Percentiles rank a stretch among this genome's conserved stretches.
phyloP scores from a whole-genome alignment of 2,888 invertebrate genomes.

The Tinea pellionella region DNA sequence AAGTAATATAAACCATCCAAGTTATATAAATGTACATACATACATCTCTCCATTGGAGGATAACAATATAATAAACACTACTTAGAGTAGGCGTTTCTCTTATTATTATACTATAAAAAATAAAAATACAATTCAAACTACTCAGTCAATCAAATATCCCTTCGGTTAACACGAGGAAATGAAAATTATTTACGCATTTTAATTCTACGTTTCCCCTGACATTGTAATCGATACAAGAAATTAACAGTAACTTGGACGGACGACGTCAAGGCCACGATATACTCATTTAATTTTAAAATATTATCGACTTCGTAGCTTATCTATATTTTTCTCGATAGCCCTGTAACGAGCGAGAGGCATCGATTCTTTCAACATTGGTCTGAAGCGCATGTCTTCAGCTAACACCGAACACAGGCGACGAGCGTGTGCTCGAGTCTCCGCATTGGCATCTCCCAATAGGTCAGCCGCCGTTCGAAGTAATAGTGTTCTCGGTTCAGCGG shows the following conservation, averaged over 20 bases:
- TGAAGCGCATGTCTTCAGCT: conserved; percentile 80
- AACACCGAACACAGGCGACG: conserved; percentile 81
- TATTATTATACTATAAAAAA: conserved; percentile 37
- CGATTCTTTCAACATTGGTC: conserved; percentile 80
- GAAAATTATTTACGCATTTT: neutral
- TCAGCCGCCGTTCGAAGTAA: conserved; percentile 85
- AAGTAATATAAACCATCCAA: neutral
- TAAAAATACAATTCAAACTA: conserved; percentile 55
- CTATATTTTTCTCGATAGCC: conserved; percentile 85
- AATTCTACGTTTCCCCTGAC: neutral
- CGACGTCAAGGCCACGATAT: conserved; percentile 1
- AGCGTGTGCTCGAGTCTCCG: conserved; percentile 85
- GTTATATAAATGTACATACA: neutral
- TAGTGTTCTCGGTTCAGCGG: conserved; percentile 82
- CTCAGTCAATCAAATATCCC: conserved; percentile 35
- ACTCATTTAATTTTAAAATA: neutral
- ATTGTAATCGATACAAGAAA: conserved; percentile 3
- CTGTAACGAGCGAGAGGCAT: conserved; percentile 82
- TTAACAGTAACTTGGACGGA: neutral
- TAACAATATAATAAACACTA: conserved; percentile 30
- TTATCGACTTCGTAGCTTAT: conserved; percentile 56
- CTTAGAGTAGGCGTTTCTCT: neutral
- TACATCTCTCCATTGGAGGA: conserved; percentile 42
- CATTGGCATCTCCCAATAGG: conserved; percentile 85
- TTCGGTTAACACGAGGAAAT: neutral